Conservation (phyloP, 2,888 invertebrate species). For the Monoplex corrugatus region DNA sequence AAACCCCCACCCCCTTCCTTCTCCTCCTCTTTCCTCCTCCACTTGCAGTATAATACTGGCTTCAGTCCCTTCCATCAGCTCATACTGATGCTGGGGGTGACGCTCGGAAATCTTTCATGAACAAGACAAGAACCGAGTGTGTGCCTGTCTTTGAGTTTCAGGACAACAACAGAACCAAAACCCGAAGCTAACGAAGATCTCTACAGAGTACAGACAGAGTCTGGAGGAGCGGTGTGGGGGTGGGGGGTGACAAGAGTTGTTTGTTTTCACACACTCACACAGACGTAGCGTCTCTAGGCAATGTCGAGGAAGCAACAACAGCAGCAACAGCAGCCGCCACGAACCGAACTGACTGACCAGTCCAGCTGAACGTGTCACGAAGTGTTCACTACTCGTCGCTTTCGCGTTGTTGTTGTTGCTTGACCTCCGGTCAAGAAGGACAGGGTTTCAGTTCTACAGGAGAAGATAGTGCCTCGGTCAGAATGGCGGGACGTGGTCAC, state of each 20-base stretch:
- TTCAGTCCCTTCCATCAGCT: not conserved
- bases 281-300: not conserved
- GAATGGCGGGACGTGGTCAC: no score
- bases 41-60: not conserved
- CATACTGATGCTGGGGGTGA: no score
- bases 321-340: constrained; percentile 6
- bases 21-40: no score
- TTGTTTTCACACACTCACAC: not conserved
- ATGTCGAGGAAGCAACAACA: constrained; percentile 29
- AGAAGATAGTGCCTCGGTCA: no score
- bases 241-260: not conserved
- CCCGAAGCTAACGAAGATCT: not conserved
- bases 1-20: no score
- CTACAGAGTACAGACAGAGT: not conserved
- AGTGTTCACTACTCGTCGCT: not conserved
- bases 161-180: not conserved
- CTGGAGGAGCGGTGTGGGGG: no score
- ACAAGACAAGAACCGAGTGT: not conserved
- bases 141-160: not conserved
- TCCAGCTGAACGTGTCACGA: not conserved
- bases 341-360: not conserved
- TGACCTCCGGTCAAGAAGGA: not conserved
- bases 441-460: not conserved
- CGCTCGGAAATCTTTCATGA: not conserved
- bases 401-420: not conserved